A percentile compares a stretch with the other conserved stretches of the same genome.
Conservation (phyloP, 2,797 vertebrate genomes). For the Parauchenoglanis ngamensis region DNA sequence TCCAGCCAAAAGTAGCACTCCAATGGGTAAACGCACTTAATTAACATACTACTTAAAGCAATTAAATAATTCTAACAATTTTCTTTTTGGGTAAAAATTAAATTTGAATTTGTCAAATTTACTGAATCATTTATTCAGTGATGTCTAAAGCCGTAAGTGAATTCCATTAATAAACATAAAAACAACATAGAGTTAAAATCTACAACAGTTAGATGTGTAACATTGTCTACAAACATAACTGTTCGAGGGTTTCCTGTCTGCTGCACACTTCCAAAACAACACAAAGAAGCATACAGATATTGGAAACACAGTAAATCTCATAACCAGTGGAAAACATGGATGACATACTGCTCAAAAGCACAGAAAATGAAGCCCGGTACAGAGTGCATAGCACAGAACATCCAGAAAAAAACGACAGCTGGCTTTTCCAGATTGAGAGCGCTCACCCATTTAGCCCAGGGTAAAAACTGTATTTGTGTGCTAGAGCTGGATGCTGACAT, state of each 20-base stretch:
- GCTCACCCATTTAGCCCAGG: conserved; percentile 25
- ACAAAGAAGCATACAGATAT: neutral
- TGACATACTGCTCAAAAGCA: neutral
- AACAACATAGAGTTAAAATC: neutral
- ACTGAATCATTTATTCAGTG: neutral
- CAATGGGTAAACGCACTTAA: neutral
- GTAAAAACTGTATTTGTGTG: conserved; percentile 29
- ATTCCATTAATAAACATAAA: neutral
- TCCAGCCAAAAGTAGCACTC: neutral
- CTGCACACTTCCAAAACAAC: neutral
- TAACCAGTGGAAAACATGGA: neutral
- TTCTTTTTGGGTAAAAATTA: neutral
- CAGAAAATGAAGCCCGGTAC: neutral
- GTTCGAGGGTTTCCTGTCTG: neutral
- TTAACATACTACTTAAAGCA: neutral
- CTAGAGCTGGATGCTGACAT: conserved; percentile 45
- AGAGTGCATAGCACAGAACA: neutral
- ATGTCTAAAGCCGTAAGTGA: neutral
- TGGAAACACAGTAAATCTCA: neutral
- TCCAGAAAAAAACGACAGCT: conserved; percentile 25
- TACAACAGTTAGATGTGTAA: neutral
- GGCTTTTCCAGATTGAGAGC: conserved; percentile 14
- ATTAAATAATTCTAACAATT: neutral
- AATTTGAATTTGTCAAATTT: neutral
- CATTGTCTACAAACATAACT: neutral